Evolutionary conservation across 2,797 vertebrate species (phyloP).

Genomic region (Potorous gilbertii): DNA sequence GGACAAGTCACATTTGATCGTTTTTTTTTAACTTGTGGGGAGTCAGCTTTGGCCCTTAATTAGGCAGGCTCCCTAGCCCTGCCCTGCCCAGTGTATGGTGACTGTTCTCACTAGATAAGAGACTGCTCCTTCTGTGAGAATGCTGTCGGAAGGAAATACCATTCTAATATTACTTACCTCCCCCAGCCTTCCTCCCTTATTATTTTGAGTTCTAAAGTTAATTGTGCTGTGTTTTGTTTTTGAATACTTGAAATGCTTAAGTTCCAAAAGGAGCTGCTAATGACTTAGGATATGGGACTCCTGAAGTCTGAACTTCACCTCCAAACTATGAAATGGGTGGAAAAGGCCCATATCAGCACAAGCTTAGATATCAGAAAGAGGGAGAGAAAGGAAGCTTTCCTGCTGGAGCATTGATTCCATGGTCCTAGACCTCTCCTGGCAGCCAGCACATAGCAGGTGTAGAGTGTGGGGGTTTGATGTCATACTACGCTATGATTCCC

Average conservation of each 20-base stretch:
- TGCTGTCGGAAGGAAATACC: not conserved
- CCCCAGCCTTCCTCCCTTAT: not conserved
- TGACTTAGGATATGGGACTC: not conserved
- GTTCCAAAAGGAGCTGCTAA: not conserved
- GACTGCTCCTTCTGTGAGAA: not conserved
- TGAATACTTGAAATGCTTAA: not conserved
- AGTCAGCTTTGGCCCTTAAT: not conserved
- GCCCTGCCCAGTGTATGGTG: not conserved
- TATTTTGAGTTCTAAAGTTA: not conserved
- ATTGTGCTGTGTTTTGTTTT: not conserved
- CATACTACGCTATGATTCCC: not conserved
- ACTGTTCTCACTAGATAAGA: not conserved
- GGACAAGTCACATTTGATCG: not conserved
- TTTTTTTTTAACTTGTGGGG: not conserved
- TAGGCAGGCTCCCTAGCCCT: not conserved
- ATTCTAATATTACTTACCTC: not conserved
- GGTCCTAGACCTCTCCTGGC: not conserved
- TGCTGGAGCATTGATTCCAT: not conserved
- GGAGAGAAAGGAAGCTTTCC: not conserved
- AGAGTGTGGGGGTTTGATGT: not conserved
- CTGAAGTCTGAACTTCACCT: not conserved
- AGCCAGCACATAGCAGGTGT: not conserved
- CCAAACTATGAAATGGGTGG: not conserved
- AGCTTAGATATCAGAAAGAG: not conserved
- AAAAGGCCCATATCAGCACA: not conserved